phyloP scores from a whole-genome alignment of 2,113 vertebrate species.

The Galemys pyrenaicus region DNA sequence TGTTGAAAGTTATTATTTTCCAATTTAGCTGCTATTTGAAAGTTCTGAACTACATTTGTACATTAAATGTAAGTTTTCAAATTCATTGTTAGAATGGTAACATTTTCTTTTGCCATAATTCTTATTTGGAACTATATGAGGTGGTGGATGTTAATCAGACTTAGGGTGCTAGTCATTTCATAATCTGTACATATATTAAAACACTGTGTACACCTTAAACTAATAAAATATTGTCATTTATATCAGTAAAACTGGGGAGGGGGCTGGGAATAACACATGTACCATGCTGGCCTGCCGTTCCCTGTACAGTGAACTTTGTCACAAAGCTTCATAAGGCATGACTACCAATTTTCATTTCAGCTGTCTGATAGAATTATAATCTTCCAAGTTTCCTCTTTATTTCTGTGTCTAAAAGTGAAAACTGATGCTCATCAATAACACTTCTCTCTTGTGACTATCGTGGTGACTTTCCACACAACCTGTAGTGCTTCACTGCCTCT shows the following conservation, averaged over 20 bases:
- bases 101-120: slow-evolving; percentile 41
- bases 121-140: not conserved
- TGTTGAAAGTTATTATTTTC: slow-evolving; percentile 42
- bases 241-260: not conserved
- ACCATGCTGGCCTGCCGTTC: not conserved
- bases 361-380: not conserved
- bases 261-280: no score
- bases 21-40: not conserved
- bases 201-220: not conserved
- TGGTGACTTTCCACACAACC: not conserved
- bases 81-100: not conserved
- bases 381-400: not conserved
- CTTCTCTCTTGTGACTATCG: not conserved
- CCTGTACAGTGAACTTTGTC: not conserved
- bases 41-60: not conserved
- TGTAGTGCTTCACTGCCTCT: not conserved
- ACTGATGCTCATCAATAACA: not conserved
- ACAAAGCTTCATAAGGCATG: not conserved
- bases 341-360: not conserved
- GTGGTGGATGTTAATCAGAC: slow-evolving; percentile 7
- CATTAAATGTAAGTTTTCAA: slow-evolving; percentile 23
- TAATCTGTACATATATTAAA: not conserved
- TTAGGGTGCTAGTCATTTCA: not conserved
- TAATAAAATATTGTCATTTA: not conserved
- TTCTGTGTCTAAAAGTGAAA: slow-evolving; percentile 2